These are phyloP conservation scores for Desoria tigrina DNA, from an alignment of 2,888 invertebrate genomes.

Conservation along the genomic window DNA sequence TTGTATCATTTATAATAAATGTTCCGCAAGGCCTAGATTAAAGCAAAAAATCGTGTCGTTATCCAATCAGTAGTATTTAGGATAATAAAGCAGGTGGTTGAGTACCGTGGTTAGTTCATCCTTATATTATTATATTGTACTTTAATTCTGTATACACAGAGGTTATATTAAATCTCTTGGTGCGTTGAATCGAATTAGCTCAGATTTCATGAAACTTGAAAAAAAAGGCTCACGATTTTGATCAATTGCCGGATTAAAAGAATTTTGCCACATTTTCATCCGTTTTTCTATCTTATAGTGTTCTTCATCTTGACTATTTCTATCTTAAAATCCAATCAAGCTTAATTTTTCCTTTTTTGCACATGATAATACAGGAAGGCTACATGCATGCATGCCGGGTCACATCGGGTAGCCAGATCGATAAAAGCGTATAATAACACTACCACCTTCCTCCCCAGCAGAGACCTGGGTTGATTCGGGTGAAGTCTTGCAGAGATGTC, in stretches of 20 bases:
- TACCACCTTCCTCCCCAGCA: not conserved
- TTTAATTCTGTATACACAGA: not conserved
- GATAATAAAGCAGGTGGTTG: not conserved
- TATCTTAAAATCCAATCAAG: too few relatives aligned
- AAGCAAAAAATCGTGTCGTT: too few relatives aligned
- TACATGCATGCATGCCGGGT: not conserved
- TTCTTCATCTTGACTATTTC: too few relatives aligned
- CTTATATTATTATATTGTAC: too few relatives aligned
- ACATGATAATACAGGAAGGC: not conserved
- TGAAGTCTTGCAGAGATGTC: slow-evolving; percentile 1
- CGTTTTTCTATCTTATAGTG: too few relatives aligned
- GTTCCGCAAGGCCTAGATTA: too few relatives aligned
- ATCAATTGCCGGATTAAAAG: too few relatives aligned
- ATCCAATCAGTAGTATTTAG: slow-evolving; percentile 1
- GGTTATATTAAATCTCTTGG: not conserved
- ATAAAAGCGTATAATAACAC: too few relatives aligned
- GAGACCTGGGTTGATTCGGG: not conserved
- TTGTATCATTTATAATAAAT: too few relatives aligned
- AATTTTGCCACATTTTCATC: not conserved
- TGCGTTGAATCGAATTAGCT: slow-evolving; percentile 1
- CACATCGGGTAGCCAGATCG: too few relatives aligned
- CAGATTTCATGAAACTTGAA: not conserved
- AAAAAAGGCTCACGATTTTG: too few relatives aligned
- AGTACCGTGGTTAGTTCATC: not conserved
- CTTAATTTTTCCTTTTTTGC: not conserved